These are phyloP conservation scores for Mormyrops attenuatus DNA, from an alignment of 2,797 vertebrate genomes.

Conservation along the genomic window DNA sequence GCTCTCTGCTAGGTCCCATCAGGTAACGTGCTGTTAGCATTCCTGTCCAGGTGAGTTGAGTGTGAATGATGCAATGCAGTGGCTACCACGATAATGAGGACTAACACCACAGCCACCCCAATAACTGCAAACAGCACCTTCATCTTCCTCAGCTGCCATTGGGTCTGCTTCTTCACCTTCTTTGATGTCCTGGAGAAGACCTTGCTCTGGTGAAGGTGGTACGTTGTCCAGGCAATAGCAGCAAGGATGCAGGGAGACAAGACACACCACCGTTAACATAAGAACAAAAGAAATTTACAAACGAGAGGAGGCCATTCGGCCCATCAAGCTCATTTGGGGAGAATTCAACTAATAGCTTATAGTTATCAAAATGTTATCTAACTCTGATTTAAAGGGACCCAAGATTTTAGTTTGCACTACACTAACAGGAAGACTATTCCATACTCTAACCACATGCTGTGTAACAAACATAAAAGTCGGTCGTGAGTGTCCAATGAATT, in stretches of 20 bases:
- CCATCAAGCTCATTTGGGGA: background rate
- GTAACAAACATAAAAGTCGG: background rate
- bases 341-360: background rate
- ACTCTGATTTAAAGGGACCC: background rate
- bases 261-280: background rate
- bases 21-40: background rate
- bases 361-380: background rate
- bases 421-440: background rate
- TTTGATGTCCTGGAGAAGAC: slow-evolving; percentile 54
- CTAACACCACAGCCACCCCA: background rate
- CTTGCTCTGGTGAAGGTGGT: slow-evolving; percentile 48
- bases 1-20: background rate
- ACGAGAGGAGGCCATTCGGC: background rate
- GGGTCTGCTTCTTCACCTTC: slow-evolving; percentile 57
- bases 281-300: background rate
- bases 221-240: background rate
- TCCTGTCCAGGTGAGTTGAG: too few relatives aligned
- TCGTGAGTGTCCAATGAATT: background rate
- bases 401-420: background rate
- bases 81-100: slow-evolving; percentile 37
- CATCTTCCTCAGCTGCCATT: slow-evolving; percentile 52
- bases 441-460: background rate
- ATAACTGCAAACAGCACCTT: slow-evolving; percentile 45
- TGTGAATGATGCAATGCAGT: background rate
- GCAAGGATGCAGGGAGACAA: background rate